Evolutionary conservation across 1,140 invertebrate species (phyloP), one percentile per base, ranked within the genome.

Genomic region (Listronotus bonariensis): DNA sequence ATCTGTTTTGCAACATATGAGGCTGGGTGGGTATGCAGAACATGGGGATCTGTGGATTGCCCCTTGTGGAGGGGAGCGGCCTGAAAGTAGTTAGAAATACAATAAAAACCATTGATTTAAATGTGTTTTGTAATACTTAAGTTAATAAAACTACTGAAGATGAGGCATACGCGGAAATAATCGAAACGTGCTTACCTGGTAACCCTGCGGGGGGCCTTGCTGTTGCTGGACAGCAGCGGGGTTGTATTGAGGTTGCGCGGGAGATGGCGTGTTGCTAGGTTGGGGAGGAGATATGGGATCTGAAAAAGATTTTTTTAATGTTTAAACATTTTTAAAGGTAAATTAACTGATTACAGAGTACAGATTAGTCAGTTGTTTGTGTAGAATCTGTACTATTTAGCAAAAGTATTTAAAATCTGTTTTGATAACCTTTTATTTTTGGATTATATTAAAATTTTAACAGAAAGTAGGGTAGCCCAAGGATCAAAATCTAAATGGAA

Each of bases 271-370:
- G 66, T 87, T 86, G 67, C 83, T 85, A 26, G 82, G 86, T 56
- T 83, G 84, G 38, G 85, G 84, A n/a, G 82, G 77, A 88, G 82
- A 68, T 86, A 88, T 72, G 86, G 86, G 53, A 87, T 77, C 79
- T 71, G 82, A 77, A 55, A 81, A 46, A 48, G 52, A 52, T 3
- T 26, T 26, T 26, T 26, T n/a, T 17, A 49, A 17, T 5, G 8
- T 10, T 18, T 49, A 7, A 8, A 26, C 17, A 49, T 14, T 14
- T 7, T 20, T 9, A 49, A 14, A 49, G 6, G 20, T 17, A 7
- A 26, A 49, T 49, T n/a, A n/a, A n/a, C n/a, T n/a, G n/a, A n/a
- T n/a, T n/a, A n/a, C n/a, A n/a, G n/a, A n/a, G n/a, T n/a, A n/a
- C n/a, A n/a, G n/a, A n/a, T n/a, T n/a, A n/a, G n/a, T n/a, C n/a